Evolutionary conservation across 1,140 invertebrate species (phyloP), one percentile per base, ranked within the genome.

Genomic region (Procambarus virginalis): DNA sequence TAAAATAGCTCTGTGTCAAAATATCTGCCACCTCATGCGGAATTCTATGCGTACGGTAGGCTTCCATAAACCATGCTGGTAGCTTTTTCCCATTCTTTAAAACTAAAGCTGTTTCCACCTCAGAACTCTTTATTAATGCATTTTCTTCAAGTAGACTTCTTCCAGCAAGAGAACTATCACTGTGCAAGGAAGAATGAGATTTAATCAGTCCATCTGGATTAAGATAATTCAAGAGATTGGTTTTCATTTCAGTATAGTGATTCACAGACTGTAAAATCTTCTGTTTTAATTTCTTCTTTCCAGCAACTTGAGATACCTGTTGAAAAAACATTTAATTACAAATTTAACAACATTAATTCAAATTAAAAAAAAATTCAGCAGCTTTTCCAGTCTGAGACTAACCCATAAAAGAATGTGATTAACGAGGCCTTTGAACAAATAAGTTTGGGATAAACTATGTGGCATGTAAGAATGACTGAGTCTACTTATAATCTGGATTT

Each of bases 21-120:
- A 91, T 89, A 58, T 91, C 91, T 22, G 91, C 79, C 49, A 89
- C 85, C 73, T 91, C 91, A 34, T 86, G 86, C 17, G 86, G 81
- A 14, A 91, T 82, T 14, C 58, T 81, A 64, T 82, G 20, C 14
- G 46, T 70, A 14, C 87, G 86, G 68, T 91, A 91, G 22, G 86
- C 91, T n/a, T 86, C 64, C 5, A 89, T 55, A 34, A 91, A 86
- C 91, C 91, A 91, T 14, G 76, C n/a, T 34, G 91, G 91, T 64
- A 85, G 83, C 22, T 70, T 58, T 14, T 80, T 70, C 4, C 91
- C 91, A 75, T 76, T 77, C 49, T 83, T 89, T 6, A 81, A 84
- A 48, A 81, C 34, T 46, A 91, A 58, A 55, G 34, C 76, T 22
- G 82, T 85, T 48, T 45, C 60, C 0, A 86, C 75, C 46, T 81